Evolutionary conservation across 35 echinoderm and acorn worm genomes (phyloP).

Genomic region (Diadema setosum): DNA sequence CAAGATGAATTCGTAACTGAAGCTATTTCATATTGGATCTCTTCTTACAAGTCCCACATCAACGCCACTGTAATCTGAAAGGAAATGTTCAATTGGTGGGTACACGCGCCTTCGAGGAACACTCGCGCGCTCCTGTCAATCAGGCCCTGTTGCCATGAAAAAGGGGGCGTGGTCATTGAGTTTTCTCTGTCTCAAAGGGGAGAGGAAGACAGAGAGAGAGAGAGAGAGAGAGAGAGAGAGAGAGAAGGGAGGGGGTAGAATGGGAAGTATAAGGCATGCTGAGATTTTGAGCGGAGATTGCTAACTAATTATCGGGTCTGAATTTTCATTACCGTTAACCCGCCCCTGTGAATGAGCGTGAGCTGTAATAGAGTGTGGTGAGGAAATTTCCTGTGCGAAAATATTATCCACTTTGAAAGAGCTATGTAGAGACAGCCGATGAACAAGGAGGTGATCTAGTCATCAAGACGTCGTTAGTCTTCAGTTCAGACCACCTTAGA

Average conservation of each 20-base stretch:
- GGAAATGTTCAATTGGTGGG: slow-evolving; percentile 18
- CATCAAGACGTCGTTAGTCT: not conserved
- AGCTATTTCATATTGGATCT: no score
- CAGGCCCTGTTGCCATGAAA: not conserved
- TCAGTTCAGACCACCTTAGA: no score
- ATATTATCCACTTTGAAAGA: not conserved
- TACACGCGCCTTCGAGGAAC: not conserved
- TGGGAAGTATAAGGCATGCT: no score
- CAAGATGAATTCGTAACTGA: no score
- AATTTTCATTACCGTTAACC: not conserved
- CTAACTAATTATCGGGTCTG: not conserved
- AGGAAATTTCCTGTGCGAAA: slow-evolving; percentile 17
- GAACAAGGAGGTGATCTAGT: not conserved
- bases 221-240: no score
- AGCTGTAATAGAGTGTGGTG: not conserved
- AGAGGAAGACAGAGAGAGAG: no score
- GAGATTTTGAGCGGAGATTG: not conserved
- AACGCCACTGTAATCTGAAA: no score
- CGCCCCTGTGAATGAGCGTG: not conserved
- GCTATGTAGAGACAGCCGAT: not conserved
- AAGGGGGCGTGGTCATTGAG: not conserved
- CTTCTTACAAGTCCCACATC: no score
- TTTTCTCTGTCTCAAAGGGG: no score
- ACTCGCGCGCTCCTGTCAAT: not conserved
- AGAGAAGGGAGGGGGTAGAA: no score